Evolutionary conservation across 2,888 invertebrate genomes (phyloP).

Genomic region (Cinara cedri): DNA sequence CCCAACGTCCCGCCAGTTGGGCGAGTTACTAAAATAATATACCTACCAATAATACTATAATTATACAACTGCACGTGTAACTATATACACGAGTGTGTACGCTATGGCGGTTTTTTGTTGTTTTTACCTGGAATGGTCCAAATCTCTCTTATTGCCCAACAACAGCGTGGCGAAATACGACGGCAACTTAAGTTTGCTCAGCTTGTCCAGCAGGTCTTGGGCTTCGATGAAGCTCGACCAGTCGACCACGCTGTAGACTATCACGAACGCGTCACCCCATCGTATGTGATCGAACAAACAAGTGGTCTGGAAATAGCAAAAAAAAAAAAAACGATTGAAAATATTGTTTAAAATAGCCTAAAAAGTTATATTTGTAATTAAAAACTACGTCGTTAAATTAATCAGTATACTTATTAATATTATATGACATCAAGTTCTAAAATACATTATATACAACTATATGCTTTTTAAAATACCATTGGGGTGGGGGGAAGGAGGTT

Average conservation of each 20-base stretch:
- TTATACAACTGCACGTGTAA: not conserved
- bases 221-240: conserved; percentile 78
- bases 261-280: conserved; percentile 83
- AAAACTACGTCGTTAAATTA: too few relatives aligned
- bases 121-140: conserved; percentile 76
- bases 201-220: conserved; percentile 72
- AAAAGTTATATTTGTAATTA: too few relatives aligned
- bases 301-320: conserved; percentile 71
- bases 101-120: not conserved
- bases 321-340: conserved; percentile 19
- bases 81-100: too few relatives aligned
- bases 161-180: conserved; percentile 78
- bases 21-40: not conserved
- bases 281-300: conserved; percentile 77
- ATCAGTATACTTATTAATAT: too few relatives aligned
- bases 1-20: not conserved
- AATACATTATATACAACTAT: too few relatives aligned
- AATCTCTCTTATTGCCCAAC: conserved; percentile 80
- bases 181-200: conserved; percentile 75
- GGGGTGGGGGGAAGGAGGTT: too few relatives aligned
- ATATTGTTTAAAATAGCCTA: not conserved
- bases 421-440: too few relatives aligned
- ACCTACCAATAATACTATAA: not conserved
- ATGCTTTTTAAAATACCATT: too few relatives aligned
- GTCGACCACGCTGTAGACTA: conserved; percentile 82